Evolutionary conservation across 1,140 invertebrate species (phyloP).

Genomic region (Stratiolaelaps scimitus): DNA sequence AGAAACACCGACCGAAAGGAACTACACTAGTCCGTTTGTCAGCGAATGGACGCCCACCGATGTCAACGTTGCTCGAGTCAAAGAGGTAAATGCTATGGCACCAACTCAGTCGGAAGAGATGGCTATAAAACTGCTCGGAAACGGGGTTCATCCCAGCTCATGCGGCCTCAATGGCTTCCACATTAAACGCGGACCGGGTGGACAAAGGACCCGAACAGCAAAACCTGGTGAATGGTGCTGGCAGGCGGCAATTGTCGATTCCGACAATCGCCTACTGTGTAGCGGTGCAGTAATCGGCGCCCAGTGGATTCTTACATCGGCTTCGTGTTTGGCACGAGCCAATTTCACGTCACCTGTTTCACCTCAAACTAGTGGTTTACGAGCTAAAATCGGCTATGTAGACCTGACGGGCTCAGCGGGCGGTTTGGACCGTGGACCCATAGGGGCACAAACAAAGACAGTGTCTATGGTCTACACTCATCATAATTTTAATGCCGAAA

Average conservation of each 20-base stretch:
- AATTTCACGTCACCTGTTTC: not conserved
- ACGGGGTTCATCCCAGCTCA: constrained; percentile 21
- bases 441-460: constrained; percentile 8
- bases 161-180: constrained; percentile 23
- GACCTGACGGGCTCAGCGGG: not conserved
- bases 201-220: not conserved
- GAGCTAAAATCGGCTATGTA: constrained; percentile 24
- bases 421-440: not conserved
- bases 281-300: constrained; percentile 25
- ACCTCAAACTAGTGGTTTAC: not conserved
- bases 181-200: not conserved
- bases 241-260: constrained; percentile 5
- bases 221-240: constrained; percentile 21
- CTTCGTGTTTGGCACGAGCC: not conserved
- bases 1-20: not conserved
- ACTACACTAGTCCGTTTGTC: constrained; percentile 10
- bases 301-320: constrained; percentile 19
- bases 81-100: constrained; percentile 4
- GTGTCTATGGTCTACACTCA: constrained; percentile 19
- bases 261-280: not conserved
- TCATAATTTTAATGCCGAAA: constrained; percentile 17
- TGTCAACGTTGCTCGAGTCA: constrained; percentile 4
- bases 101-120: not conserved
- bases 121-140: not conserved
- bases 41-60: constrained; percentile 7